Evolutionary conservation across 2,113 vertebrate genomes (phyloP), one percentile per base, ranked within the genome.

Genomic region (Connochaetes taurinus): DNA sequence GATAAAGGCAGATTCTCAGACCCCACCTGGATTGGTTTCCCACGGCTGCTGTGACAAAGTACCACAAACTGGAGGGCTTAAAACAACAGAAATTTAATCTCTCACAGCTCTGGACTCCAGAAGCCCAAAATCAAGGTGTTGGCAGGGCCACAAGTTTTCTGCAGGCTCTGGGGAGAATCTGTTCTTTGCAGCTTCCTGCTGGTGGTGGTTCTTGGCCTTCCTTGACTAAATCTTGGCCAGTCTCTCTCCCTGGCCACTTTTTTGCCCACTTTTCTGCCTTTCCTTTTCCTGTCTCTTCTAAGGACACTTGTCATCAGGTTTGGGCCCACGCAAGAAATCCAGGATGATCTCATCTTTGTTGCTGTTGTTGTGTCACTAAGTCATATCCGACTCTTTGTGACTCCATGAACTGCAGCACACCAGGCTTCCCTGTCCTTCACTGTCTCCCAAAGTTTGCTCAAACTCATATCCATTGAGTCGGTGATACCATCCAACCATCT

Each of bases 181-280:
- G 0, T 17, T 40, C 76, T 90, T 81, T 23, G 43, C 78, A 71
- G 53, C 55, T 57, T 45, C 58, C n/a, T 5, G 17, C 84, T 71
- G 31, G 13, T n/a, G n/a, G n/a, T 67, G 23, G 40, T 67, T 31
- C n/a, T 29, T 15, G 16, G 5, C 16, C 4, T 83, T 53, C 43
- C 36, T 36, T 50, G 19, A 29, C 52, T 2, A 0, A 27, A 4
- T 27, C 76, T 2, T 33, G 0, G 1, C 55, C 67, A 17, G 2
- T 40, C 6, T 58, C 58, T 74, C 43, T 64, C 89, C 17, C 0
- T 27, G 53, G 13, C 25, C 31, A 31, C 25, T 2, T 15, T 62
- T 27, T n/a, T 43, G 15, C 57, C 87, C 21, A 1, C 55, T 62
- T 52, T 47, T 86, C 45, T 19, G 1, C 82, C 82, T 93, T 80